Evolutionary conservation across 2,888 invertebrate species (phyloP), one percentile per base, ranked within the genome.

Genomic region (Ditylenchus weischeri): DNA sequence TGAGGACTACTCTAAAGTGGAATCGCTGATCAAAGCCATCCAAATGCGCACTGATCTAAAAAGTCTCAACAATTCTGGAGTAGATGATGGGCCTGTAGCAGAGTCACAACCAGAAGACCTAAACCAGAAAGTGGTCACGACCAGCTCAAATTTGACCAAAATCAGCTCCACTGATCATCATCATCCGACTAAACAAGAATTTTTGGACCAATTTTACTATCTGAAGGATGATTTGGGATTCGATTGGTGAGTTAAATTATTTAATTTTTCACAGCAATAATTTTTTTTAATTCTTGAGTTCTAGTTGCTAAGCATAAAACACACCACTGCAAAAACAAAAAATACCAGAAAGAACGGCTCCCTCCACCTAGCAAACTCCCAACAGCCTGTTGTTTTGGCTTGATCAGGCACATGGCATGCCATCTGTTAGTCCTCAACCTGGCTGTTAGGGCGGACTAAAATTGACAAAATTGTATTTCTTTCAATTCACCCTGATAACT

Each of bases 1-100:
- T 43, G 71, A 71, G 47, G 64, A 65, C 35, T 59, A 68, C 47
- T 47, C 71, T 23, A 59, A 62, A 15, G 43, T 72, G n/a, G 66
- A 66, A 38, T 49, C 71, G 10, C 38, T 71, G 29, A n/a, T 72
- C 2, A 38, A 54, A 10, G 66, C 62, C 18, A 48, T 71, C 8
- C 49, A 62, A 15, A 43, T n/a, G 19, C 43, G 57, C 57, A 72
- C 71, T 57, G 71, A 71, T 38, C 63, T 71, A 36, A 51, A 43
- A 15, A 62, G 58, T n/a, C 21, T 21, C 48, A 36, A 35, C 18
- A 18, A 7, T 23, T 23, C n/a, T 49, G 23, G 3, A 11, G 50
- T 15, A 23, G 43, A n/a, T 8, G 48, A 19, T 13, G n/a, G 47
- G 13, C 19, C 38, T n/a, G 47, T 15, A n/a, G 10, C 13, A 10